Evolutionary conservation across 2,113 vertebrate species (phyloP), one percentile per base, ranked within the genome.

Genomic region (Mustela lutreola): DNA sequence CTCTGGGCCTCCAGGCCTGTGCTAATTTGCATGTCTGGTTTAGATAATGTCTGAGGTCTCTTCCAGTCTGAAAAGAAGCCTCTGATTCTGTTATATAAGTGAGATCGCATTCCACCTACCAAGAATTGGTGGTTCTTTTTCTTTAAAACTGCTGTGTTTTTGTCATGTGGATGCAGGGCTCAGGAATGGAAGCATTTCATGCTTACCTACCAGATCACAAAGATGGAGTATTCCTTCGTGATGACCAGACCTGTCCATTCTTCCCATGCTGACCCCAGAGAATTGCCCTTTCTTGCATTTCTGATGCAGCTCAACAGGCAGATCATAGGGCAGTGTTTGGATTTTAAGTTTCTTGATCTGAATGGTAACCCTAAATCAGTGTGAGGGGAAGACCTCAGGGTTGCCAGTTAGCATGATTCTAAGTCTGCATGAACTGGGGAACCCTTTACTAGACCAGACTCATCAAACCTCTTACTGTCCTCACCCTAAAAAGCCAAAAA

Each of bases 1-100:
- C 89, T 76, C 83, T 84, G 63, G 91, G 71, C 94, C 93, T 96
- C 73, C 65, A 70, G 88, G 93, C 92, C 76, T 83, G 48, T 93
- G 94, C 92, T 98, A 94, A 98, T 98, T 98, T 98, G 88, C 95
- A 97, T 97, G 97, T 97, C 97, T 98, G 97, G 95, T 94, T 98
- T 97, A 97, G 97, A 97, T 97, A 97, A 95, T 96, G 97, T 97
- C 96, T 96, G 88, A 92, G 70, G 91, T 91, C 83, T 67, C 78
- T 93, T 97, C 63, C 73, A 96, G 93, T 62, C 93, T 95, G 78
- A 94, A 95, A 97, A 76, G 85, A 83, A 94, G 88, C 78, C 84
- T 97, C 73, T 21, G 33, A 76, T 96, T 89, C 92, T 95, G 9
- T 96, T 95, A 93, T 42, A 16, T 48, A 86, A 71, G 71, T 83